These are phyloP conservation scores for Gambelia wislizenii DNA, from an alignment of 2,797 vertebrate genomes.

Conservation along the genomic window DNA sequence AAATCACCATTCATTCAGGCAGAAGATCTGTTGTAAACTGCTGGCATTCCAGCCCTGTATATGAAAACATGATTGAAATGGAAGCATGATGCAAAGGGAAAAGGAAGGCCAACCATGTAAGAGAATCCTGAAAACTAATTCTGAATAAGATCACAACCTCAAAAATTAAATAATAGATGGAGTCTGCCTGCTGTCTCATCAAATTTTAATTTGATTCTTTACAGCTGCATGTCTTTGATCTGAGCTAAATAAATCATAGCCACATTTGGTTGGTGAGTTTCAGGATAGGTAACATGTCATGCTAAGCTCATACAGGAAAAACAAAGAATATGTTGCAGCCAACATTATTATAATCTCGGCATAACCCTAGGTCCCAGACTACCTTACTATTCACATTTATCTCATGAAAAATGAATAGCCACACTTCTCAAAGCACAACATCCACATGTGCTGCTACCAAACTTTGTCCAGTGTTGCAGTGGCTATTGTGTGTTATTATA, in stretches of 20 bases:
- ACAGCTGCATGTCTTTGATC: constrained; percentile 70
- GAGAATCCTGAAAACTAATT: constrained; percentile 64
- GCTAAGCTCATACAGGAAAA: constrained; percentile 64
- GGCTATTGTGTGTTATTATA: background rate
- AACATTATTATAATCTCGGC: constrained; percentile 50
- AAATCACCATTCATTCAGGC: background rate
- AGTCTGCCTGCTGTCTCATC: constrained; percentile 69
- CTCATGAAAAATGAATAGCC: background rate
- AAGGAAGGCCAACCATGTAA: constrained; percentile 42
- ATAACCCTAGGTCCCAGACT: constrained; percentile 30
- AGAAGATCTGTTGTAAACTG: constrained; percentile 36
- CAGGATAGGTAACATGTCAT: constrained; percentile 55
- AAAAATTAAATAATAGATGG: constrained; percentile 75
- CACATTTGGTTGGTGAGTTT: constrained; percentile 51
- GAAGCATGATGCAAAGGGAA: constrained; percentile 32
- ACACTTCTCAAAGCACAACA: background rate
- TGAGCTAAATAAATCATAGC: constrained; percentile 74
- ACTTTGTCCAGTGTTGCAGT: background rate
- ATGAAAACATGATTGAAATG: constrained; percentile 37
- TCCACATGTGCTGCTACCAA: background rate
- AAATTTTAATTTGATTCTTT: constrained; percentile 76
- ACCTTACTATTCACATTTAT: constrained; percentile 37
- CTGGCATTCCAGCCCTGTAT: constrained; percentile 32
- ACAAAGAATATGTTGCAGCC: constrained; percentile 46
- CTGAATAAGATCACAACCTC: constrained; percentile 70